Evolutionary conservation across 2,797 vertebrate genomes (phyloP), one percentile per base, ranked within the genome.

Genomic region (Triplophysa bombifrons): DNA sequence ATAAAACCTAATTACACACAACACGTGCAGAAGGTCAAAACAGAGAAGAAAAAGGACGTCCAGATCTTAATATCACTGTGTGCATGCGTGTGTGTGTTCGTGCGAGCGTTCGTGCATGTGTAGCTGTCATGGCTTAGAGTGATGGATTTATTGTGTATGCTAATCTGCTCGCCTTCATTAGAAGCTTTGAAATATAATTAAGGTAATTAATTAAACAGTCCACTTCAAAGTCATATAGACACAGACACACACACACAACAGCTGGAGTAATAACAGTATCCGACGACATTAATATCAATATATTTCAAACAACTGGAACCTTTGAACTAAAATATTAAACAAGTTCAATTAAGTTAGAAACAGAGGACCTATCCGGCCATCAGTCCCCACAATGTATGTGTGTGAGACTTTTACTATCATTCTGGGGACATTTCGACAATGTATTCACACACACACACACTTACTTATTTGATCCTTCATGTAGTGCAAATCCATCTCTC

Each of bases 61-160:
- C 67, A 78, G 56, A 67, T 63, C 60, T 66, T 69, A 38, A 69
- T 61, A 60, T 69, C 75, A 19, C 44, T 46, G 38, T 2, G 48
- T 50, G 14, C 4, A 22, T 2, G 64, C 4, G 38, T 12, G 53
- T 46, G 46, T 34, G 44, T 9, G 41, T 53, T 22, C 27, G 27
- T 30, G 27, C 27, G 20, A 11, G 60, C 14, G 44, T 27, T 14
- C 19, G 64, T 30, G 27, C 27, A 30, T 12, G 61, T 58, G 48
- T 50, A 7, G 34, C 72, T 72, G 58, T 60, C 69, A 77, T 38
- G 60, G 5, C 19, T 51, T 69, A 51, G n/a, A 67, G 16, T 82
- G 80, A 79, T 84, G 73, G 53, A 80, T 75, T 70, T 65, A 74
- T 75, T 83, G 66, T 83, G 71, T 56, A 73, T 75, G 66, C 68